Evolutionary conservation across 2,113 vertebrate genomes (phyloP), one percentile per base, ranked within the genome.

Genomic region (Platanista minor): DNA sequence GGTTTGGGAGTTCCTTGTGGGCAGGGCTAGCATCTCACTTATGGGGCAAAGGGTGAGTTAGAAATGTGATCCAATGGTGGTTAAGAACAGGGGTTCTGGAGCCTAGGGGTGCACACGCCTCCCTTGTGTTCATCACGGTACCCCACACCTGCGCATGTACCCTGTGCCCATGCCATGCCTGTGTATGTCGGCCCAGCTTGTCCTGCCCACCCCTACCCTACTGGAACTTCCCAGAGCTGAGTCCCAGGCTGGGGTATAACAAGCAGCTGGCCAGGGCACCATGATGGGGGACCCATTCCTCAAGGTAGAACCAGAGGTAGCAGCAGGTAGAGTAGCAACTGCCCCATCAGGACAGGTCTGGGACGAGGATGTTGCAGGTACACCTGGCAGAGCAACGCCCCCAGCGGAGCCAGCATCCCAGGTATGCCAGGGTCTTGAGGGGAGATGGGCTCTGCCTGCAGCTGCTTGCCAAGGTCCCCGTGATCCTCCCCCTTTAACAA

Each of bases 101-200:
- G 31, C 71, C 52, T 31, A 15, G 49, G 0, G 9, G 15, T 49
- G 0, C 52, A 18, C 6, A 21, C 3, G 11, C 7, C 46, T 46
- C 46, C 69, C 31, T 39, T 3, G 12, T 12, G 23, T 64, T 74
- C 66, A 41, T 27, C 9, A 59, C 17, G 18, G 29, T 14, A n/a
- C 27, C 23, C 1, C 4, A 49, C 8, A 41, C 13, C 20, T n/a
- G n/a, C 2, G 15, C 3, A 1, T 10, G 12, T 61, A 25, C 4
- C 13, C 21, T 10, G 14, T 29, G 83, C 77, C 67, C 12, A 4
- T 12, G 36, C 21, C 20, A 4, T 0, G 1, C 41, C 64, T 5
- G 14, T 2, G 71, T 4, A 61, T 3, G 21, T 12, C 1, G 2
- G 54, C 54, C 49, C 71, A 39, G 43, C 72, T 62, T 12, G 17